Evolutionary conservation across 2,888 invertebrate genomes (phyloP).

Genomic region (Malthinus seriepunctatus): DNA sequence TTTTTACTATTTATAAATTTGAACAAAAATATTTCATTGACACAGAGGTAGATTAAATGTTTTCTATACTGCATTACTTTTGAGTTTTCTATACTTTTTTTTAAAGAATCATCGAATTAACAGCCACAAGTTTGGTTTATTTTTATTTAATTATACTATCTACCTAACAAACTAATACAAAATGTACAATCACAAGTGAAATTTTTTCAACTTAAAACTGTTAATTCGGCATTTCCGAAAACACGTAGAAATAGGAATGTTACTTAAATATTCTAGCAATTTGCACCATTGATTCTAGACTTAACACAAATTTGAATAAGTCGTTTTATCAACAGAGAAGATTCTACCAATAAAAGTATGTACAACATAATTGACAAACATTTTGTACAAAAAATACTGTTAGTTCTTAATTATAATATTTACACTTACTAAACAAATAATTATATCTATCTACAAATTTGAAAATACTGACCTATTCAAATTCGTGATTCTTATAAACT

Average conservation of each 20-base stretch:
- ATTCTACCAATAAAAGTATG: constrained; percentile 36
- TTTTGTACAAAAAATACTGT: constrained; percentile 48
- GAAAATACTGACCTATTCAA: constrained; percentile 15
- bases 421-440: constrained; percentile 30
- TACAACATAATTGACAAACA: constrained; percentile 41
- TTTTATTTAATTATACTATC: constrained; percentile 29
- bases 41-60: constrained; percentile 12
- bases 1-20: constrained; percentile 2
- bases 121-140: constrained; percentile 30
- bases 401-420: constrained; percentile 31
- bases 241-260: constrained; percentile 48
- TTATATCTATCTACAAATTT: constrained; percentile 17
- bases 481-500: constrained; percentile 19
- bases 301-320: constrained; percentile 32
- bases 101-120: constrained; percentile 30
- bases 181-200: constrained; percentile 35
- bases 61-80: constrained; percentile 28
- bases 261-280: constrained; percentile 42
- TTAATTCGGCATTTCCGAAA: constrained; percentile 31
- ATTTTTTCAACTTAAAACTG: constrained; percentile 30
- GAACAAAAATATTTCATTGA: constrained; percentile 11
- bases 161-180: constrained; percentile 35
- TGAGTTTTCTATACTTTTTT: constrained; percentile 12
- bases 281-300: constrained; percentile 52
- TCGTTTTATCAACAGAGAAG: constrained; percentile 26